Base-by-base conservation (phyloP, 2,888 invertebrate species). In the Strigamia crassipes region DNA sequence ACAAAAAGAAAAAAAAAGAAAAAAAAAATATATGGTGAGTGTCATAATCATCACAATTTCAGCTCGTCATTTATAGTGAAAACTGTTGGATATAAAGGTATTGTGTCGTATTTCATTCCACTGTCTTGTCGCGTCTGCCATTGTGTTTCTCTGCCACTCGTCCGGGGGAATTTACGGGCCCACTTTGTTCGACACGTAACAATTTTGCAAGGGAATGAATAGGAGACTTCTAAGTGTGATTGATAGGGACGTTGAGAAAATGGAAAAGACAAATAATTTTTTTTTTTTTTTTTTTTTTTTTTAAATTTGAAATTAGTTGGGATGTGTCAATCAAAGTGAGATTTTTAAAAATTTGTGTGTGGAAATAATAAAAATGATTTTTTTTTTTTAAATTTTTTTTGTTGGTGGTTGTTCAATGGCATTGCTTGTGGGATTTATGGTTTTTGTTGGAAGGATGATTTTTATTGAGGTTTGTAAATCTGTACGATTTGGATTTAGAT, bases 121-220 rank as follows among this genome's bases (percentile, higher is more conserved):
- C 2, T 21, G 12, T 42, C 10, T 8, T 42, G 42, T 61, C 21
- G 1, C n/a, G n/a, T n/a, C n/a, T 15, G 2, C 15, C 61, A 61
- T 61, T 61, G 61, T 61, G 18, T n/a, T n/a, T 61, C 61, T 18
- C 51, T 51, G 51, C 61, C 61, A 18, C 61, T 15, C 3, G 18
- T 61, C 3, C 18, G 10, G n/a, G 4, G 2, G 21, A 61, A 61
- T 61, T 61, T 61, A 61, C 61, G 61, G 18, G 8, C 61, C 61
- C 61, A 61, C 61, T 61, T 61, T 61, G 61, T 61, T 61, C 61
- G 61, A 61, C 61, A 61, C 61, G 18, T 61, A 61, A 61, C 61
- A 61, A 61, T 61, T 61, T 61, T 61, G 61, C 61, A 61, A 18
- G 21, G 18, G n/a, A n/a, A n/a, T n/a, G 61, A 61, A 61, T 61